Conservation (phyloP, 1,140 invertebrate species). For the Olivierus martensii region DNA sequence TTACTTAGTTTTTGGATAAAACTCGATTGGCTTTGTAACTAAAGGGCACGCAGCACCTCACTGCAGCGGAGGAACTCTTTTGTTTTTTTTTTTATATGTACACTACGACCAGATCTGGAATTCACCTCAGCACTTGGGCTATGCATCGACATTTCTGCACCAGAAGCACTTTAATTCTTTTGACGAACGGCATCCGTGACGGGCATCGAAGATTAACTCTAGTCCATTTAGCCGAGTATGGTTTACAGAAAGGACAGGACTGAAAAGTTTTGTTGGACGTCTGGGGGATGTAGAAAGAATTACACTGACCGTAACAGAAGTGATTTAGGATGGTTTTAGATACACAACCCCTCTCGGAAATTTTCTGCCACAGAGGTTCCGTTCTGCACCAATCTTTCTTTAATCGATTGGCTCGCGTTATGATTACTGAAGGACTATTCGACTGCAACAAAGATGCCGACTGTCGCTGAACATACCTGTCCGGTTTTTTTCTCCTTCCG, state of each 20-base stretch:
- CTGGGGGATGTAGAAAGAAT: slow-evolving; percentile 53
- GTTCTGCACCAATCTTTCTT: slow-evolving; percentile 56
- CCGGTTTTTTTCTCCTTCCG: too few species aligned
- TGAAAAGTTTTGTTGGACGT: slow-evolving; percentile 38
- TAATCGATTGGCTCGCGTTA: slow-evolving; percentile 48
- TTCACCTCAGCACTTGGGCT: too few species aligned
- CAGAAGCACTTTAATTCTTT: too few species aligned
- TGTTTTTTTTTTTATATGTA: too few species aligned
- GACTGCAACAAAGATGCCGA: slow-evolving; percentile 26
- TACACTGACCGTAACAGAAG: slow-evolving; percentile 60
- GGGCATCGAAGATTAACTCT: slow-evolving; percentile 48
- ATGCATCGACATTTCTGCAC: too few species aligned
- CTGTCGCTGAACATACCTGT: too few species aligned
- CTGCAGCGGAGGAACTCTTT: too few species aligned
- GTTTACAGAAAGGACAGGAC: slow-evolving; percentile 50
- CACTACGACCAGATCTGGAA: too few species aligned
- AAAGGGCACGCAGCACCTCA: too few species aligned
- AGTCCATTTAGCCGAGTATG: slow-evolving; percentile 44
- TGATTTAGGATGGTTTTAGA: slow-evolving; percentile 45
- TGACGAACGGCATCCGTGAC: too few species aligned
- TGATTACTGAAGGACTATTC: slow-evolving; percentile 43
- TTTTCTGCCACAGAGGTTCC: slow-evolving; percentile 46
- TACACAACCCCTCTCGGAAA: slow-evolving; percentile 46
- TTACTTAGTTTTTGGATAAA: too few species aligned
- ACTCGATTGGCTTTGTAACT: too few species aligned